Evolutionary conservation across 2,888 invertebrate genomes (phyloP).

Genomic region (Leptodirus hochenwartii): DNA sequence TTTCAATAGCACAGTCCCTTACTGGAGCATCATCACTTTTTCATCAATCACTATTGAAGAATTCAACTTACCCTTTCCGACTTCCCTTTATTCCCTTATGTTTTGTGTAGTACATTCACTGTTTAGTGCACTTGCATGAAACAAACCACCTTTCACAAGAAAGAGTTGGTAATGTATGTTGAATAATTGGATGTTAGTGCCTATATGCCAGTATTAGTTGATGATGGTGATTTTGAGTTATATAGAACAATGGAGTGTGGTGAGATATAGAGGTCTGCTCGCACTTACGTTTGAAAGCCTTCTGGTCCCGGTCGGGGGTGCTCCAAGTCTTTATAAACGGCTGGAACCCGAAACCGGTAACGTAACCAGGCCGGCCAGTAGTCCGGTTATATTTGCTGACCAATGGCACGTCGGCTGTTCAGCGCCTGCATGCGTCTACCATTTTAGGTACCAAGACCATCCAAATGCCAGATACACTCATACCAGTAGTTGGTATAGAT

Average conservation of each 20-base stretch:
- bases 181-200: neutral
- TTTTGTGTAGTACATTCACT: no score
- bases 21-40: no score
- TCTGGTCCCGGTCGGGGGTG: constrained; percentile 72
- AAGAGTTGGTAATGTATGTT: constrained; percentile 5
- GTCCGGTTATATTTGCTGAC: constrained; percentile 28
- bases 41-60: no score
- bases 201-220: constrained; percentile 5
- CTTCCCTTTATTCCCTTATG: no score
- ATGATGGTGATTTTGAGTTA: neutral
- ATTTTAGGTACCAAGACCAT: constrained; percentile 49
- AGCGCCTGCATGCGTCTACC: constrained; percentile 35
- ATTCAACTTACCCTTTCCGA: no score
- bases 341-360: constrained; percentile 58
- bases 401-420: constrained; percentile 25
- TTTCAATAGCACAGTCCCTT: no score
- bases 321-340: constrained; percentile 57
- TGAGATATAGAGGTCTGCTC: constrained; percentile 8
- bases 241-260: constrained; percentile 3
- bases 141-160: constrained; percentile 12
- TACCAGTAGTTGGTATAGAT: no score
- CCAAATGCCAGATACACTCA: no score
- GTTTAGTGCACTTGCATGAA: constrained; percentile 1
- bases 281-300: constrained; percentile 93
- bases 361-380: constrained; percentile 31